Percentiles rank a stretch among this genome's conserved stretches.
phyloP scores from a whole-genome alignment of 1,140 invertebrate genomes.

The Neomicropteryx cornuta region DNA sequence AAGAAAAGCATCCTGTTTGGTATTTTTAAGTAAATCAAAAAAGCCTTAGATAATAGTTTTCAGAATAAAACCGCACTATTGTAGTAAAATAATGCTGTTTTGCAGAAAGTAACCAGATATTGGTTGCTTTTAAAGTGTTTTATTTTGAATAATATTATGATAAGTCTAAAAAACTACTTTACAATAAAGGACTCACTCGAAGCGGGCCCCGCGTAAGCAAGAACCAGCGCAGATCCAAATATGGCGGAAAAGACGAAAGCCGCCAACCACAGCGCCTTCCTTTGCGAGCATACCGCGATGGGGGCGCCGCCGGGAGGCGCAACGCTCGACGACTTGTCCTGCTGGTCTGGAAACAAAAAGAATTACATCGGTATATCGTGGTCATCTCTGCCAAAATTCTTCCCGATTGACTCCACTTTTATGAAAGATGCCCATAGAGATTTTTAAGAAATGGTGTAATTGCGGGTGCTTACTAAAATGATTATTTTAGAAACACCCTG shows the following conservation, averaged over 20 bases:
- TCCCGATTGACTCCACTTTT: neutral
- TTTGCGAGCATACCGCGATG: slow-evolving; percentile 80
- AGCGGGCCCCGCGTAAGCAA: slow-evolving; percentile 60
- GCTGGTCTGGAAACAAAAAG: slow-evolving; percentile 10
- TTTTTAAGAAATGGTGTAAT: slow-evolving; percentile 4
- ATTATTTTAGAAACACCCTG: too few relatives aligned
- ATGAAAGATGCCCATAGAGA: neutral
- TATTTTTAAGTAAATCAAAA: too few relatives aligned
- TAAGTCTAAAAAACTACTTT: neutral
- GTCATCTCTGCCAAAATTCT: neutral
- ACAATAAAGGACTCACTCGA: neutral
- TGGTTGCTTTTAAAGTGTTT: too few relatives aligned
- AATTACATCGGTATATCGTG: neutral
- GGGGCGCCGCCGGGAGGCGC: slow-evolving; percentile 62
- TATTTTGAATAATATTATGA: too few relatives aligned
- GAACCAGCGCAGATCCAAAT: slow-evolving; percentile 72
- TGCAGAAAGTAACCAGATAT: too few relatives aligned
- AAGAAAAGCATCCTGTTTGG: too few relatives aligned
- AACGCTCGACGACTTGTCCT: slow-evolving; percentile 27
- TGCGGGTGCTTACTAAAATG: too few relatives aligned
- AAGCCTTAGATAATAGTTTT: too few relatives aligned
- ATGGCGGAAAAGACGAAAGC: slow-evolving; percentile 66
- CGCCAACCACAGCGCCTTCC: slow-evolving; percentile 69
- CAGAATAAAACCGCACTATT: too few relatives aligned
- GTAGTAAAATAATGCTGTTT: too few relatives aligned